Evolutionary conservation across 2,888 invertebrate species (phyloP).

Genomic region (Agrilus biguttatus): DNA sequence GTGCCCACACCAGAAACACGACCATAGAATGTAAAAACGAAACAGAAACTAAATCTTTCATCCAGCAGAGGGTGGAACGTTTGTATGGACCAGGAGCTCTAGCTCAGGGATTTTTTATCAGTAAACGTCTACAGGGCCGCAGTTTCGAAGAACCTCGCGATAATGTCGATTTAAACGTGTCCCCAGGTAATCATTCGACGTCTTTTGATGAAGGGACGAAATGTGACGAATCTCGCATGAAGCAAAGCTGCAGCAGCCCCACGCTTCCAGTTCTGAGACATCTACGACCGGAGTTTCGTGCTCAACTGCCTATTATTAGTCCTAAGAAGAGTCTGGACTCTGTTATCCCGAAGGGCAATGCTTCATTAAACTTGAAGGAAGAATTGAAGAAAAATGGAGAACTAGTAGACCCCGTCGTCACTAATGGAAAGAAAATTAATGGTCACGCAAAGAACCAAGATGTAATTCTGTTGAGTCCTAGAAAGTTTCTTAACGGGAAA

Average conservation of each 20-base stretch:
- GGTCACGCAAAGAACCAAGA: constrained; percentile 16
- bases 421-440: constrained; percentile 14
- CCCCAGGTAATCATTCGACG: constrained; percentile 17
- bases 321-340: constrained; percentile 35
- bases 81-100: constrained; percentile 78
- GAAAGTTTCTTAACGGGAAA: too few relatives aligned
- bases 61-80: constrained; percentile 77
- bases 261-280: constrained; percentile 68
- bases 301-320: constrained; percentile 59
- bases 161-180: constrained; percentile 3
- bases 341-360: not conserved
- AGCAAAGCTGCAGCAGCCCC: constrained; percentile 29
- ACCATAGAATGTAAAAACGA: not conserved
- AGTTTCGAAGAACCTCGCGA: constrained; percentile 8
- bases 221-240: constrained; percentile 23
- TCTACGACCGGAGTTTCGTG: constrained; percentile 71
- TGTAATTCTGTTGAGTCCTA: too few relatives aligned
- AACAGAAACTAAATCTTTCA: constrained; percentile 56
- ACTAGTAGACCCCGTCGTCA: not conserved
- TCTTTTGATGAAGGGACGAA: constrained; percentile 15
- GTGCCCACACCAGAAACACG: constrained; percentile 15
- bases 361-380: not conserved
- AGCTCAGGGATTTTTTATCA: constrained; percentile 71
- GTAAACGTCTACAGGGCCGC: constrained; percentile 31
- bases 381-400: not conserved